Conservation (phyloP, 2,113 vertebrate genomes). For the Microtus richardsoni region DNA sequence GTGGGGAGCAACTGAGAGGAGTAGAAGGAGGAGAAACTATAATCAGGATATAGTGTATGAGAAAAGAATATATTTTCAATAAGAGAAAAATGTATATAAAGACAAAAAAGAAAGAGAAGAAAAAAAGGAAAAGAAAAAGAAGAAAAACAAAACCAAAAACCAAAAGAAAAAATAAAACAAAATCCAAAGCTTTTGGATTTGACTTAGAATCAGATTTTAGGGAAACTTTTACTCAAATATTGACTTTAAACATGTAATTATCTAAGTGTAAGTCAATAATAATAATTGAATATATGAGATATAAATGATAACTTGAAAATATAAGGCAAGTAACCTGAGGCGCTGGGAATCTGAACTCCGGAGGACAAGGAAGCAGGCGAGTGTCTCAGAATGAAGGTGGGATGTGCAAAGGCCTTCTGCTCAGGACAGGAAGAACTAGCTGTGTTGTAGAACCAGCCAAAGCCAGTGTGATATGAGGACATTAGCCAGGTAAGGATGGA, state of each 20-base stretch:
- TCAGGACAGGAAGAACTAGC: neutral
- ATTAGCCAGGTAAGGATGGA: neutral
- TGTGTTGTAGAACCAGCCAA: neutral
- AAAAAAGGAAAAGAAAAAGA: neutral
- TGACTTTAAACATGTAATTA: neutral
- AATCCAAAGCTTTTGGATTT: neutral
- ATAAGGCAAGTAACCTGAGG: neutral
- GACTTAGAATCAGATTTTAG: neutral
- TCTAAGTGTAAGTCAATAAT: neutral
- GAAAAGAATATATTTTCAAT: neutral
- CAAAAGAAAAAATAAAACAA: neutral
- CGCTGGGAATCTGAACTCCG: neutral
- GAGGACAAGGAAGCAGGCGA: neutral
- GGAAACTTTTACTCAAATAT: neutral
- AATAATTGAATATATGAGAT: neutral
- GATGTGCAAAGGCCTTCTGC: neutral
- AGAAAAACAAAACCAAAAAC: neutral
- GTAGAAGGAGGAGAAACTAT: neutral
- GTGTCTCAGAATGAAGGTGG: too few species aligned
- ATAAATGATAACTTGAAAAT: neutral
- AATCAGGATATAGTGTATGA: neutral
- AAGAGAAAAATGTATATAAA: neutral
- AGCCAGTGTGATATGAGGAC: neutral
- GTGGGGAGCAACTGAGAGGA: neutral
- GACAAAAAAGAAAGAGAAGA: neutral